Base-by-base conservation (phyloP, 1,140 invertebrate species). In the Brachystomella parvula region DNA sequence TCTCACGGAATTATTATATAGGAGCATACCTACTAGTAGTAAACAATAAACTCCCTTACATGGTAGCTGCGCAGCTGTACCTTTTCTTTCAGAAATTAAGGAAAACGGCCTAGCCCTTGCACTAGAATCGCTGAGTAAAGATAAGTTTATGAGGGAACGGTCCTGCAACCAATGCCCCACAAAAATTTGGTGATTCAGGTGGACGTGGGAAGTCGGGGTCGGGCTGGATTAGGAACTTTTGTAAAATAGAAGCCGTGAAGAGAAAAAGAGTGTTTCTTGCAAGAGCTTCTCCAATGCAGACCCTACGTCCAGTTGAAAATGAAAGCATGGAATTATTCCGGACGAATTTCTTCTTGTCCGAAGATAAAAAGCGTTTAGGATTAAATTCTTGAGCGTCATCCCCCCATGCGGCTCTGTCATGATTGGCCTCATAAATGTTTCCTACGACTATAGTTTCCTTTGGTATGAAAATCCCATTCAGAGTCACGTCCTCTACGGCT, bases 401-500 rank as follows among this genome's bases (percentile, higher is more conserved):
- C 33, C 58, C 57, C 77, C 77, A 79, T 26, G 71, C 47, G 1
- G 70, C 53, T 0, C 68, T 68, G 65, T 78, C 77, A 24, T 67
- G 49, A 64, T 76, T 75, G 3, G 75, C 64, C 9, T 68, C 71
- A 66, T 73, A 76, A 19, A 77, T 61, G 69, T 78, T 78, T 9
- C 73, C 62, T 9, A 78, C 26, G 1, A 79, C 68, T 24, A 72
- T 66, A 3, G 76, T 75, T n/a, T 69, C 77, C 69, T 78, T 75
- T 26, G 78, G 77, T 47, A 80, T 73, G 28, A 62, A 47, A 64
- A 74, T 78, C 6, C 72, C 74, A 24, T 71, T 49, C 21, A 76
- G 68, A 29, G 61, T 56, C 15, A 70, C 72, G 35, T 73, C 67
- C 57, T 66, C 63, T 1, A 44, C 65, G 12, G 61, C 30, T 57